phyloP scores from a whole-genome alignment of 2,888 invertebrate species.

The Polietes domitor region DNA sequence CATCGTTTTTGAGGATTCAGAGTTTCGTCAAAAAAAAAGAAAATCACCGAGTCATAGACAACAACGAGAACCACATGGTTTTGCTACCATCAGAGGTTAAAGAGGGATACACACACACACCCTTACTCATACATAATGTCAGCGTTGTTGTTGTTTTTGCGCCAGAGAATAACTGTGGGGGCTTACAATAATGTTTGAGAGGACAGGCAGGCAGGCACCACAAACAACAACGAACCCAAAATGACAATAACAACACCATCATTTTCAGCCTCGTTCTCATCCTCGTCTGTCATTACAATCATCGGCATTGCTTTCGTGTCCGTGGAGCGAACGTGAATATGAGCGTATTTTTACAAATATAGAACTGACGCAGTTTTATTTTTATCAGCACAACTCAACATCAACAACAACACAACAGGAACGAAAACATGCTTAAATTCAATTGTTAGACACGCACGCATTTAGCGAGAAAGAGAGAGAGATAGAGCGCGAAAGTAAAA shows the following conservation, averaged over 20 bases:
- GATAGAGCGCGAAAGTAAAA: too few relatives aligned
- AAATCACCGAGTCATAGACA: constrained; percentile 9
- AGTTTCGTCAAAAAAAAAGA: background rate
- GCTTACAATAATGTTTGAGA: background rate
- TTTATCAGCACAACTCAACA: background rate
- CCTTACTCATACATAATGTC: background rate
- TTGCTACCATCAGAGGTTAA: constrained; percentile 45
- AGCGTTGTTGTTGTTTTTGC: background rate
- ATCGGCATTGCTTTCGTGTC: background rate
- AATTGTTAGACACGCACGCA: background rate
- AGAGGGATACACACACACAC: constrained; percentile 31
- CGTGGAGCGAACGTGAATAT: background rate
- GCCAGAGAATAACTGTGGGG: background rate
- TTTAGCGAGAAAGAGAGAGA: too few relatives aligned
- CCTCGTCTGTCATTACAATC: background rate
- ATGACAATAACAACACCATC: constrained; percentile 8
- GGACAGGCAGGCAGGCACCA: background rate
- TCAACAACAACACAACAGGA: background rate
- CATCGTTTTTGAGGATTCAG: background rate
- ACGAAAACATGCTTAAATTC: background rate
- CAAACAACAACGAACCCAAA: background rate
- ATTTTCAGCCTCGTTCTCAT: background rate
- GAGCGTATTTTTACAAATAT: constrained; percentile 45
- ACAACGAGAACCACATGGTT: constrained; percentile 18
- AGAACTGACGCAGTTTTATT: constrained; percentile 54